These are phyloP conservation scores for Podarcis cretensis DNA, from an alignment of 2,113 vertebrate species.

Conservation along the genomic window DNA sequence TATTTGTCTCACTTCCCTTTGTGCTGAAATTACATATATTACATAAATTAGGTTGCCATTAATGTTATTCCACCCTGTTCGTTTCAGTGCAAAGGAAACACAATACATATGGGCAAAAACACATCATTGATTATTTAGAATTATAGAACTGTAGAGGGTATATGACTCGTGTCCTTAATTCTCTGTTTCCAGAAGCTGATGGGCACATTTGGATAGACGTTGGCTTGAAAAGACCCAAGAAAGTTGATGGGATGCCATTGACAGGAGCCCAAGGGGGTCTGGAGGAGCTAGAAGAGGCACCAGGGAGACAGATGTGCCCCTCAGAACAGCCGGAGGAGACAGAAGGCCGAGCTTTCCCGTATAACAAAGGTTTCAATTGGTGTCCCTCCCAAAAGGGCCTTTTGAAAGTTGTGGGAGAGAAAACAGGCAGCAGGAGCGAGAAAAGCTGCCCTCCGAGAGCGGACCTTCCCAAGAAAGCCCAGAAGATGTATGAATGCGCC, in stretches of 20 bases:
- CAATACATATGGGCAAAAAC: too few relatives aligned
- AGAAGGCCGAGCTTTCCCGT: background rate
- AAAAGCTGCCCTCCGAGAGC: constrained; percentile 44
- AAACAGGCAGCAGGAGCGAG: constrained; percentile 56
- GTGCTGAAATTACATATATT: too few relatives aligned
- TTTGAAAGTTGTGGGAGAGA: constrained; percentile 46
- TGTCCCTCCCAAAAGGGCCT: background rate
- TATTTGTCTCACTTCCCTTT: too few relatives aligned
- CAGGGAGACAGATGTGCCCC: background rate
- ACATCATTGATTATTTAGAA: too few relatives aligned
- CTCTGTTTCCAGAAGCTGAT: constrained; percentile 1
- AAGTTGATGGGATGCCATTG: background rate
- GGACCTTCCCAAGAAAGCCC: background rate
- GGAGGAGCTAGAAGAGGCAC: background rate
- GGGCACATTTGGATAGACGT: background rate
- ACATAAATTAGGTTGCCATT: too few relatives aligned
- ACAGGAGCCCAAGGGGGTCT: background rate
- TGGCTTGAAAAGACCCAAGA: background rate
- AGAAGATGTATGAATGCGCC: background rate
- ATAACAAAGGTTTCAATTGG: background rate
- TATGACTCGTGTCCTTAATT: background rate
- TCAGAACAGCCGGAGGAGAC: background rate
- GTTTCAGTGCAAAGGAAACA: too few relatives aligned
- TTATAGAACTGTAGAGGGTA: background rate
- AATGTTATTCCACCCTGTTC: too few relatives aligned